phyloP scores from a whole-genome alignment of 2,113 vertebrate species.

The Bagarius yarrelli region DNA sequence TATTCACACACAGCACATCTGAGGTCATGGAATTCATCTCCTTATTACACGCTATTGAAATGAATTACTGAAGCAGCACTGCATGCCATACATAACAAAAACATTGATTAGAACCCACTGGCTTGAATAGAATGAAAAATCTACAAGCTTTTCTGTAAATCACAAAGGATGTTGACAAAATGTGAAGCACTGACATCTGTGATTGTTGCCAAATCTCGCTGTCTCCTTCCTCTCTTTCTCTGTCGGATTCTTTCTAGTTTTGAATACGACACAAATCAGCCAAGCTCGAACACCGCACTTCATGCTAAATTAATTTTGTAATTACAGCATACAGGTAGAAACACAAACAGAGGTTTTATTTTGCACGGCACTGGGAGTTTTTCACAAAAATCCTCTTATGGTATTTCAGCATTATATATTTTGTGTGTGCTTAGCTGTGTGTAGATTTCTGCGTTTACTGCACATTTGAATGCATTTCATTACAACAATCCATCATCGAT shows the following conservation, averaged over 20 bases:
- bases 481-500: not conserved
- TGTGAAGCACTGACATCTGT: not conserved
- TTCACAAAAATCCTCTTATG: not conserved
- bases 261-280: conserved; percentile 50
- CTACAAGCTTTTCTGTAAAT: not conserved
- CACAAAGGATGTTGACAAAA: conserved; percentile 5
- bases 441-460: not conserved
- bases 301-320: conserved; percentile 43
- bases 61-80: conserved; percentile 1
- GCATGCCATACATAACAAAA: not conserved
- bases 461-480: not conserved
- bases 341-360: conserved; percentile 14
- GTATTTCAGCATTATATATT: not conserved
- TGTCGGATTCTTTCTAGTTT: conserved; percentile 39
- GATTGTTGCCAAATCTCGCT: not conserved
- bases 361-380: not conserved
- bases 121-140: not conserved
- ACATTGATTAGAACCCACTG: not conserved
- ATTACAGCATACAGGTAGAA: conserved; percentile 24
- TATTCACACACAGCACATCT: conserved; percentile 21
- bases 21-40: conserved; percentile 25
- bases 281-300: conserved; percentile 24
- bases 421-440: not conserved
- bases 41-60: conserved; percentile 19
- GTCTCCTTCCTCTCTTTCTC: not conserved